Percentiles rank a stretch among this genome's conserved stretches.
These are phyloP conservation scores for Chymomyza amoena DNA, from an alignment of 2,888 invertebrate genomes.

Conservation along the genomic window DNA sequence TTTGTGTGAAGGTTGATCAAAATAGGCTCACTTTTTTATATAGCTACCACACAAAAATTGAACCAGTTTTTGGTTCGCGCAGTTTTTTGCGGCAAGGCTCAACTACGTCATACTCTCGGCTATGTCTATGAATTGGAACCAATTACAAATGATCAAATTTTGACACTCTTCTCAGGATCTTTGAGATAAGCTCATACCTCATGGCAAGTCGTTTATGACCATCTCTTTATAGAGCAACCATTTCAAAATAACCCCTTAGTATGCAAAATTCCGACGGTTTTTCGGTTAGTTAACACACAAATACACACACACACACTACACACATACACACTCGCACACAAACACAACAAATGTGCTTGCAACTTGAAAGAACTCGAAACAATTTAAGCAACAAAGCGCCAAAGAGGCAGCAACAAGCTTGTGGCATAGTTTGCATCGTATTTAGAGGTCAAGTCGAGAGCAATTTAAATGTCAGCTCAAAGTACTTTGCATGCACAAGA, in stretches of 20 bases:
- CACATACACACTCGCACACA: conserved; percentile 26
- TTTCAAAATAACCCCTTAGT: neutral
- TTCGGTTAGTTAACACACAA: conserved; percentile 56
- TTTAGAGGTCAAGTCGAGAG: conserved; percentile 57
- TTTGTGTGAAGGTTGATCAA: too few relatives aligned
- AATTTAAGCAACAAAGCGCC: conserved; percentile 10
- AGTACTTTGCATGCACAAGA: conserved; percentile 31
- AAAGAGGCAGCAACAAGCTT: conserved; percentile 41
- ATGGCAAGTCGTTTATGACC: too few relatives aligned
- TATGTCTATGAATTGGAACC: too few relatives aligned
- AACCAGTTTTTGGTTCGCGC: too few relatives aligned
- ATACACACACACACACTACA: neutral
- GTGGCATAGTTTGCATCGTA: conserved; percentile 65
- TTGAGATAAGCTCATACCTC: too few relatives aligned
- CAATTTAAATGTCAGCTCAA: conserved; percentile 63
- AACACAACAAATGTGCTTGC: conserved; percentile 3
- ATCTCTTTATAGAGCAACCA: neutral
- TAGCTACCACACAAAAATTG: too few relatives aligned
- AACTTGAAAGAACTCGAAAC: conserved; percentile 10
- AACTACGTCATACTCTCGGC: too few relatives aligned
- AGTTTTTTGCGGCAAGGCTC: too few relatives aligned
- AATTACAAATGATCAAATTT: too few relatives aligned
- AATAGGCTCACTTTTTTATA: too few relatives aligned
- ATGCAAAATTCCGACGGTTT: conserved; percentile 54
- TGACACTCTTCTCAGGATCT: too few relatives aligned